phyloP scores from a whole-genome alignment of 2,888 invertebrate species.

The Sisyra terminalis region DNA sequence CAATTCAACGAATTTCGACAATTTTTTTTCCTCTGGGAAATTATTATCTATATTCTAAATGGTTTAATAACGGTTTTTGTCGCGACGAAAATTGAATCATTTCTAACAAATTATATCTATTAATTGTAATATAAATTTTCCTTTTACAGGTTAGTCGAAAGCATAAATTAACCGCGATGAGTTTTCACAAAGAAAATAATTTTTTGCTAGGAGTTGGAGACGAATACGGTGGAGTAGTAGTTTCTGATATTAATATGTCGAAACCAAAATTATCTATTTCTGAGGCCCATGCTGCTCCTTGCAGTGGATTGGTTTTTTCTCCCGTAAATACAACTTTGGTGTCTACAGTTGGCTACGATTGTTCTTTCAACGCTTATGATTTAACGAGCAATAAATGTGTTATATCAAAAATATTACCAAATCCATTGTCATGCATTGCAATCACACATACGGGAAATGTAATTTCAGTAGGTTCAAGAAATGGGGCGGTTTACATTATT shows the following conservation, averaged over 20 bases:
- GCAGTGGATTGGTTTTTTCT: conserved; percentile 38
- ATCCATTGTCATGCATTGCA: conserved; percentile 28
- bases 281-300: conserved; percentile 36
- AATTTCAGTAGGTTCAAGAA: conserved; percentile 37
- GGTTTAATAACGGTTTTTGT: too few species aligned
- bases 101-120: too few species aligned
- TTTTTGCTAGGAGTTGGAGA: conserved; percentile 31
- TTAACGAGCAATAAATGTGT: conserved; percentile 30
- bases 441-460: conserved; percentile 28
- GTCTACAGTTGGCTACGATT: conserved; percentile 37
- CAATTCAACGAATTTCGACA: too few species aligned
- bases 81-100: too few species aligned
- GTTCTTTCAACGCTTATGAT: conserved; percentile 38
- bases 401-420: conserved; percentile 27
- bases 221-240: conserved; percentile 32
- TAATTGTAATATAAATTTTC: too few species aligned
- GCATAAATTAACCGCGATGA: conserved; percentile 25
- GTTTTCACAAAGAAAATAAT: conserved; percentile 31
- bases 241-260: conserved; percentile 30
- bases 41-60: too few species aligned
- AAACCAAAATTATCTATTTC: conserved; percentile 32
- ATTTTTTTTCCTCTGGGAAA: too few species aligned
- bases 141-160: conserved; percentile 19
- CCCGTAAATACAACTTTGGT: conserved; percentile 36
- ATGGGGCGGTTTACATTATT: conserved; percentile 34